Conservation (phyloP, 2,888 invertebrate species). For the Diabrotica balteata region DNA sequence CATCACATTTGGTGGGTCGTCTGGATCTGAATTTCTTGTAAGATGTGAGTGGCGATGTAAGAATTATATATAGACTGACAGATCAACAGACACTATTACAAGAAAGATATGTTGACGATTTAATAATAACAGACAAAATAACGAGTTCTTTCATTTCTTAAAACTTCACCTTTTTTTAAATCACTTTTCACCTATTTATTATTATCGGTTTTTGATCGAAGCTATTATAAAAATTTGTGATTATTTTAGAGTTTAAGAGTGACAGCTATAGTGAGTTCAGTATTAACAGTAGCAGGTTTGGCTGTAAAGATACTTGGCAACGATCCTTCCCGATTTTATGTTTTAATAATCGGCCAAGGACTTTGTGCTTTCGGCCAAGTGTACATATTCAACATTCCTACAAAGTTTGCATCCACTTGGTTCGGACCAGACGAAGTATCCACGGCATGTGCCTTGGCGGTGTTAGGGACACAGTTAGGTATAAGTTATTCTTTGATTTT, state of each 20-base stretch:
- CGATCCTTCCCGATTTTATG: constrained; percentile 66
- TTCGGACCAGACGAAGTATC: constrained; percentile 94
- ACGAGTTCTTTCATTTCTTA: background rate
- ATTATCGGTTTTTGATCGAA: background rate
- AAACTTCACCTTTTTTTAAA: background rate
- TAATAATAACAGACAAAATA: no score
- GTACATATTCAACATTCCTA: constrained; percentile 72
- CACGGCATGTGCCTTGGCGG: constrained; percentile 91
- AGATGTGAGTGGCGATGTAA: no score
- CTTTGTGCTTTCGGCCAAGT: constrained; percentile 67
- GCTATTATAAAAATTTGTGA: background rate
- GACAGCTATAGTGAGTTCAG: constrained; percentile 63
- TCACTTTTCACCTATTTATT: background rate
- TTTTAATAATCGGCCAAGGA: constrained; percentile 69
- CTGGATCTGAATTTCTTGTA: no score
- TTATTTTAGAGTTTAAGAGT: constrained; percentile 64
- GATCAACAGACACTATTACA: no score
- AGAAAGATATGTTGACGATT: no score
- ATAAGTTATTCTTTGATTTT: constrained; percentile 33
- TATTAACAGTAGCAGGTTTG: constrained; percentile 67
- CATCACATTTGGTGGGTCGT: no score
- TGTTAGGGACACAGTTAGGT: constrained; percentile 91
- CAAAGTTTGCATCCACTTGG: constrained; percentile 76
- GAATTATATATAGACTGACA: no score
- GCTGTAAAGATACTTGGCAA: constrained; percentile 69